Evolutionary conservation across 2,113 vertebrate genomes (phyloP).

Genomic region (Rhinogobius similis): DNA sequence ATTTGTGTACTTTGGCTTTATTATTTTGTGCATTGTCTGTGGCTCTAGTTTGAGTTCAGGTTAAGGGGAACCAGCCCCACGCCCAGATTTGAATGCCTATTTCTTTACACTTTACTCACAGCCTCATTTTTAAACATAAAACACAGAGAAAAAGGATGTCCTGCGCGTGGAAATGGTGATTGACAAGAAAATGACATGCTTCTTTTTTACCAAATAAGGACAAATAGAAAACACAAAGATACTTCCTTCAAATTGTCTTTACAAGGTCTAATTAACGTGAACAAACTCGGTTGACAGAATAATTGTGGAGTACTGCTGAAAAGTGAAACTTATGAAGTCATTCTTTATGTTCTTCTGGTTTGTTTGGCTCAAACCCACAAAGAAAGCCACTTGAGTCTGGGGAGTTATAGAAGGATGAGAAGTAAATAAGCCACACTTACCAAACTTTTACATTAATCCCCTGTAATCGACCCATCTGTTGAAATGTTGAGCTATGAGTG

Average conservation of each 20-base stretch:
- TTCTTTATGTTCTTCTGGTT: background rate
- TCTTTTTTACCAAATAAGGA: background rate
- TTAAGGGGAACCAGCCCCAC: background rate
- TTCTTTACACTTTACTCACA: background rate
- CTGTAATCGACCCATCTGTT: slow-evolving; percentile 15
- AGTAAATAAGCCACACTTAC: slow-evolving; percentile 32
- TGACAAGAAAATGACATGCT: slow-evolving; percentile 16
- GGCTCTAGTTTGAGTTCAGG: background rate
- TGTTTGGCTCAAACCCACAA: background rate
- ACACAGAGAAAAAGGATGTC: background rate
- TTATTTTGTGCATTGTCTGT: background rate
- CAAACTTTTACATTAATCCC: slow-evolving; percentile 14
- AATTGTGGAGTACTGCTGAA: background rate
- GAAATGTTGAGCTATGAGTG: background rate
- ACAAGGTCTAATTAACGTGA: no score
- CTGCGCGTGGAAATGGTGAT: background rate
- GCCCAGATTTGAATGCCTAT: background rate
- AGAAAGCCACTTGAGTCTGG: background rate
- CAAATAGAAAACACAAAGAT: background rate
- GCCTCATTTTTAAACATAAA: slow-evolving; percentile 5
- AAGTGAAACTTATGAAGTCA: no score
- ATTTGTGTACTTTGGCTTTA: background rate
- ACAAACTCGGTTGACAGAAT: slow-evolving; percentile 1
- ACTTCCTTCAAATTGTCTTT: background rate
- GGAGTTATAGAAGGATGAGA: slow-evolving; percentile 24